phyloP scores from a whole-genome alignment of 2,797 vertebrate genomes.

The Threskiornis aethiopicus region DNA sequence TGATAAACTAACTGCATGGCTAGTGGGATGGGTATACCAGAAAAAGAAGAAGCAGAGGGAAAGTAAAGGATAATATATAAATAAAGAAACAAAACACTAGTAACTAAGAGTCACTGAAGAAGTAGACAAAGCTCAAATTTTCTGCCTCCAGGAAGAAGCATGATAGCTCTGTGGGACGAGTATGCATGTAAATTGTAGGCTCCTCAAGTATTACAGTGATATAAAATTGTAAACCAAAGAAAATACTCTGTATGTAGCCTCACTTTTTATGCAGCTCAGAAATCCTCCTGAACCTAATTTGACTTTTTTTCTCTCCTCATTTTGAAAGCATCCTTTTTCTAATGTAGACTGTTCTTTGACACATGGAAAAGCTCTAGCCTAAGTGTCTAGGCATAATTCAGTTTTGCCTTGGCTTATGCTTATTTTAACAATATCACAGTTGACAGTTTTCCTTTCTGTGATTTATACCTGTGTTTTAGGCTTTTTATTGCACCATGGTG shows the following conservation, averaged over 20 bases:
- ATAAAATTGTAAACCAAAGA: background rate
- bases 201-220: background rate
- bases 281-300: conserved; percentile 12
- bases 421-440: conserved; percentile 29
- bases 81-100: background rate
- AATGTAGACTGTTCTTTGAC: conserved; percentile 7
- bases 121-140: background rate
- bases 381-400: conserved; percentile 28
- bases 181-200: background rate
- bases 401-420: conserved; percentile 22
- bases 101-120: background rate
- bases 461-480: conserved; percentile 41
- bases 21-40: background rate
- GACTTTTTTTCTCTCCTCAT: background rate
- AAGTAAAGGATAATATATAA: background rate
- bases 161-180: background rate
- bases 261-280: conserved; percentile 20
- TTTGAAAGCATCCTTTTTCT: conserved; percentile 15
- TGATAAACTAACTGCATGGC: background rate
- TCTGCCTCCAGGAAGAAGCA: background rate
- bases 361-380: background rate
- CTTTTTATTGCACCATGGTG: conserved; percentile 56
- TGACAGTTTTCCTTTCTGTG: conserved; percentile 55
- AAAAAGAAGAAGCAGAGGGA: background rate
- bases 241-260: background rate